phyloP scores from a whole-genome alignment of 2,113 vertebrate species.

The Cavia porcellus region DNA sequence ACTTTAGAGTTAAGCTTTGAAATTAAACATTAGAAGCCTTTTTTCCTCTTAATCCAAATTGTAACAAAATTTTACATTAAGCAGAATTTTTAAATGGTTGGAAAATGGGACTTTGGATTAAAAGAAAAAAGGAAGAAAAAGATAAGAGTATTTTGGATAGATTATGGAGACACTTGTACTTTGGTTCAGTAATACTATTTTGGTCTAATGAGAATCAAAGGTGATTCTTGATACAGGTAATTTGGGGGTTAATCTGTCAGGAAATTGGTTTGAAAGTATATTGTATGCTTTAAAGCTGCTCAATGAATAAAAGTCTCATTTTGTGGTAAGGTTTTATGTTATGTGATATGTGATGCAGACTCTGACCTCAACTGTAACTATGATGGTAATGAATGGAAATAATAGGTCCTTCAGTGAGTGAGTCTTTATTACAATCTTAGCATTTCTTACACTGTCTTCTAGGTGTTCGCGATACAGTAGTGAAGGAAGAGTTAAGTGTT shows the following conservation, averaged over 20 bases:
- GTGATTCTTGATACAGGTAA: neutral
- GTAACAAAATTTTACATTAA: constrained; percentile 28
- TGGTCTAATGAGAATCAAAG: neutral
- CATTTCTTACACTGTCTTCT: neutral
- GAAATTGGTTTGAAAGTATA: neutral
- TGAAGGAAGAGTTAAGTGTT: constrained; percentile 2
- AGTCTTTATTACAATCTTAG: neutral
- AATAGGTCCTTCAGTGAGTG: neutral
- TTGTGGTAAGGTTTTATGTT: neutral
- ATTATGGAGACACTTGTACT: neutral
- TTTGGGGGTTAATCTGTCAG: neutral
- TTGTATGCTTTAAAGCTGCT: neutral
- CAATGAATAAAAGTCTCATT: neutral
- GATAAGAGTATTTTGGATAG: neutral
- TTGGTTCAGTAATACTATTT: neutral
- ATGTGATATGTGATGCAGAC: neutral
- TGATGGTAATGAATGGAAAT: neutral
- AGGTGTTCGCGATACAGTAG: neutral
- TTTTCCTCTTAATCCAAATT: neutral
- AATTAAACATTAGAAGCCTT: constrained; percentile 5
- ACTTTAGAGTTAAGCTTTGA: neutral
- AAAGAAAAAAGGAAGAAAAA: neutral
- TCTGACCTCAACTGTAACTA: neutral
- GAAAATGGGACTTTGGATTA: neutral
- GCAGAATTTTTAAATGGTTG: neutral